These are phyloP conservation scores for Megalops cyprinoides DNA, from an alignment of 2,797 vertebrate genomes.

Conservation along the genomic window DNA sequence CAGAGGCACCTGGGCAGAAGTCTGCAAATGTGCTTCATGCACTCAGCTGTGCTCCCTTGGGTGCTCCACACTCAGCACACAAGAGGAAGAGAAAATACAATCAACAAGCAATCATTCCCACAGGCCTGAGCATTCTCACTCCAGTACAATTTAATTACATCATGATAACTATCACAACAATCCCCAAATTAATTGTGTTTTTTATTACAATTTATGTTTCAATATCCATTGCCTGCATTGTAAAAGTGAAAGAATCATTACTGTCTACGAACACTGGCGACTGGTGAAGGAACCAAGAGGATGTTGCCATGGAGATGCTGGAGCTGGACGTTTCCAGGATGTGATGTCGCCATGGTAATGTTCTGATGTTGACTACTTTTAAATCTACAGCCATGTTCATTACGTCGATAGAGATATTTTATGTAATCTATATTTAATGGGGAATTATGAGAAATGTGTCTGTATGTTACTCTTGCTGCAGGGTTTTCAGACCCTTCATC, in stretches of 20 bases:
- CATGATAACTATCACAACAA: too few species aligned
- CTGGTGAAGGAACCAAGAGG: slow-evolving; percentile 42
- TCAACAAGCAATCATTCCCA: background rate
- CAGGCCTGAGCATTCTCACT: background rate
- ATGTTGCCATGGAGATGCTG: slow-evolving; percentile 75
- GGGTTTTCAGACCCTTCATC: too few species aligned
- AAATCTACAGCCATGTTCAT: background rate
- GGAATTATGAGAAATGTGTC: too few species aligned
- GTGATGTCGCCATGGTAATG: slow-evolving; percentile 54
- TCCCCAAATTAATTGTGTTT: too few species aligned
- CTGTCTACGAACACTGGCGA: background rate
- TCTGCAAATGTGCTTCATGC: too few species aligned
- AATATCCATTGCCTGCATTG: background rate
- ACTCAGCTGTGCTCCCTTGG: too few species aligned
- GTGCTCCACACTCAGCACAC: too few species aligned
- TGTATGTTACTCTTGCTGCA: too few species aligned
- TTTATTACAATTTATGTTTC: too few species aligned
- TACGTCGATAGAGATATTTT: background rate
- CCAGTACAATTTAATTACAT: too few species aligned
- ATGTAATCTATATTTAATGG: background rate
- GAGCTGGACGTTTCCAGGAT: slow-evolving; percentile 69
- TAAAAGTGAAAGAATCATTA: background rate
- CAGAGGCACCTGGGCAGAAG: too few species aligned
- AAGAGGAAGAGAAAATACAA: too few species aligned
- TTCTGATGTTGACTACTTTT: slow-evolving; percentile 1